Base-by-base conservation (phyloP, 2,797 vertebrate species). In the Danionella dracula region DNA sequence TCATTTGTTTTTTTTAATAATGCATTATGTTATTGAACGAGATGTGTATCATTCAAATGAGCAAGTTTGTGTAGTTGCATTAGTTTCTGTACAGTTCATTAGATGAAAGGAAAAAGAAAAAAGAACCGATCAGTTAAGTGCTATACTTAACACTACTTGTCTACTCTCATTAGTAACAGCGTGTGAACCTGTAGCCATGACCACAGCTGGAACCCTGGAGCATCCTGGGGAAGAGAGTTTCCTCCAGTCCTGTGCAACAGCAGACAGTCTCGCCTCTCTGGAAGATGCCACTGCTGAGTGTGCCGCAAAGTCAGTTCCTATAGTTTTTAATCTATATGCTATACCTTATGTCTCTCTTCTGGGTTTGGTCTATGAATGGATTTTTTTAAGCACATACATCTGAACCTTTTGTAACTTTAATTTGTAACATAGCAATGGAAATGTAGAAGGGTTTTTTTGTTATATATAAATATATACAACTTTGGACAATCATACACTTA, bases 141-240 rank as follows among this genome's bases (percentile, higher is more conserved):
- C 38, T 41, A 9, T 15, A 20, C 4, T 13, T 68, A 41, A 73
- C 38, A 16, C 53, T 8, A 5, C 35, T 16, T 48, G n/a, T 66
- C 16, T 75, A 4, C 66, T 62, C n/a, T 49, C 55, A 51, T 4
- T 81, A 91, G 90, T 90, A 78, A 89, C 81, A 0, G 58, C 23
- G 77, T 86, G 87, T 65, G 88, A 90, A 54, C 57, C 88, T 38
- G 38, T 40, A 4, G 41, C 72, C 72, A 80, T 79, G 83, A 81
- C 87, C 1, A 81, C 84, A 23, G 78, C 78, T 2, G 75, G 66
- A 45, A 83, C 72, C 53, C 79, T 82, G 73, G 85, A 86, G 34
- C 68, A 76, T 11, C 42, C 77, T n/a, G 64, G 58, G 27, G 79
- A 80, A 0, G 35, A 2, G 0, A 74, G 64, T 7, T 21, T 78